Conservation (phyloP, 2,113 vertebrate genomes). For the Saguinus imperator region DNA sequence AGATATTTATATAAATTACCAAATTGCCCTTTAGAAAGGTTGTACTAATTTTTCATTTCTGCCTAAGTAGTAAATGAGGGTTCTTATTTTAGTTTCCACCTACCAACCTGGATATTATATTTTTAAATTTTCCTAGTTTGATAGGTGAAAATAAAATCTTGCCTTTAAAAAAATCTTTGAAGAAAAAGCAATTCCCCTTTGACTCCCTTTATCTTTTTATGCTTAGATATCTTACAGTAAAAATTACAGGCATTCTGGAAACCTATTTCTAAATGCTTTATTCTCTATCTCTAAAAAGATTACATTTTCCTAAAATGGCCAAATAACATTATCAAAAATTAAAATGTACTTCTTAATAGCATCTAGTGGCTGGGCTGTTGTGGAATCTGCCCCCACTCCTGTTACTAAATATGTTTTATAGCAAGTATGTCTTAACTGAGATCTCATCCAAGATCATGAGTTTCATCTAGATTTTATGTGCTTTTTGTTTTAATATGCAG, state of each 20-base stretch:
- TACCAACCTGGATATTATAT: not conserved
- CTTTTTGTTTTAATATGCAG: not conserved
- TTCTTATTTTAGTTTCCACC: not conserved
- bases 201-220: not conserved
- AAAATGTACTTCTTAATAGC: slow-evolving; percentile 1
- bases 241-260: not conserved
- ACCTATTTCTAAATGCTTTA: not conserved
- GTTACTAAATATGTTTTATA: not conserved
- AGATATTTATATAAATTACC: not conserved
- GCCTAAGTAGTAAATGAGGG: not conserved
- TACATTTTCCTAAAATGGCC: not conserved
- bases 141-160: slow-evolving; percentile 14
- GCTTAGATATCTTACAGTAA: not conserved
- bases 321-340: not conserved
- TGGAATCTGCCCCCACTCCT: not conserved
- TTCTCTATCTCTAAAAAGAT: not conserved
- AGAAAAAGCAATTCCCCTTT: not conserved
- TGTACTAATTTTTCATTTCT: slow-evolving; percentile 22
- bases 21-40: not conserved
- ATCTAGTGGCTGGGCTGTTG: not conserved
- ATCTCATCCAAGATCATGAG: not conserved
- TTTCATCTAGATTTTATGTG: not conserved
- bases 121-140: not conserved
- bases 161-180: not conserved
- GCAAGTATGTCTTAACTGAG: not conserved